Evolutionary conservation across 1,140 invertebrate species (phyloP).

Genomic region (Conus betulinus): DNA sequence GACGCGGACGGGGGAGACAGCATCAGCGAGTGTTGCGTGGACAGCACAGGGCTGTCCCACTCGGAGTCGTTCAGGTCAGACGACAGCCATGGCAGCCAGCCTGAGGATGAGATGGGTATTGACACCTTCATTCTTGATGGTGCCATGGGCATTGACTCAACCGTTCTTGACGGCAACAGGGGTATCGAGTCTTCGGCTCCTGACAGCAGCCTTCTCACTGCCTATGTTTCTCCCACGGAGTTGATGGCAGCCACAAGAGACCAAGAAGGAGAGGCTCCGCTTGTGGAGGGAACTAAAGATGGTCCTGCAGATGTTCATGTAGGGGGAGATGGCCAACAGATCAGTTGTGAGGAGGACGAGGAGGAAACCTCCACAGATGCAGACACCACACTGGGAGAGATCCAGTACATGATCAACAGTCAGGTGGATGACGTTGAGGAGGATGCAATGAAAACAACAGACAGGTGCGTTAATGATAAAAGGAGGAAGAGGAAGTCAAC

Average conservation of each 20-base stretch:
- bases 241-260: too few relatives aligned
- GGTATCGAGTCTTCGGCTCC: not conserved
- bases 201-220: not conserved
- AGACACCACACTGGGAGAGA: not conserved
- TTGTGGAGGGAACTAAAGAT: not conserved
- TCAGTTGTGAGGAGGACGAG: too few relatives aligned
- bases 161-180: not conserved
- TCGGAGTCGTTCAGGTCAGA: slow-evolving; percentile 32
- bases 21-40: slow-evolving; percentile 44
- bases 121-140: not conserved
- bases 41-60: slow-evolving; percentile 24
- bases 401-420: too few relatives aligned
- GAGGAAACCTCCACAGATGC: not conserved
- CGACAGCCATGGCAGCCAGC: not conserved
- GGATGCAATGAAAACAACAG: not conserved
- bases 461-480: not conserved
- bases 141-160: not conserved
- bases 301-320: not conserved
- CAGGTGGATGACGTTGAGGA: too few relatives aligned
- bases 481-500: not conserved
- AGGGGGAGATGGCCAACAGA: not conserved
- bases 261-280: not conserved
- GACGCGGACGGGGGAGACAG: slow-evolving; percentile 53
- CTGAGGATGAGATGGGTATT: not conserved
- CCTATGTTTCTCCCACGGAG: too few relatives aligned